phyloP scores from a whole-genome alignment of 2,797 vertebrate species.

The Smutsia temminckii region DNA sequence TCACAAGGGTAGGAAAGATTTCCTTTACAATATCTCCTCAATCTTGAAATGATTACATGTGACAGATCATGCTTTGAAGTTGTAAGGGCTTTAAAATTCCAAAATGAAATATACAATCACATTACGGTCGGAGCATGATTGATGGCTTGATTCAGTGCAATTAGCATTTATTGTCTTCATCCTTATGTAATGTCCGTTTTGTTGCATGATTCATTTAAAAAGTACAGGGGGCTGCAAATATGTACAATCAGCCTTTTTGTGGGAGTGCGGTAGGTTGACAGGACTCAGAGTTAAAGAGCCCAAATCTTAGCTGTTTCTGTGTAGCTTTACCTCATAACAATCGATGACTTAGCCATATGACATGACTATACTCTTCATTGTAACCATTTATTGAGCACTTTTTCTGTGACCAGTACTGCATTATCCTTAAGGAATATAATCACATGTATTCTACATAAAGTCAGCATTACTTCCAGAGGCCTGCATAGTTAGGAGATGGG shows the following conservation, averaged over 20 bases:
- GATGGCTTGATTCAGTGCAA: conserved; percentile 25
- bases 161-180: conserved; percentile 56
- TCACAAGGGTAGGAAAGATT: neutral
- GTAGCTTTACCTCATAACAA: neutral
- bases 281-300: neutral
- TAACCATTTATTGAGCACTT: neutral
- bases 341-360: neutral
- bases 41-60: neutral
- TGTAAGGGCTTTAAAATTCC: conserved; percentile 51
- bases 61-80: neutral
- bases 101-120: conserved; percentile 37
- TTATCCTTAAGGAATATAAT: neutral
- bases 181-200: neutral
- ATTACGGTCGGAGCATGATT: conserved; percentile 14
- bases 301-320: neutral
- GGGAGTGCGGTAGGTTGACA: neutral
- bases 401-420: neutral
- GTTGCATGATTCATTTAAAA: conserved; percentile 17
- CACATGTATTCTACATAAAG: neutral
- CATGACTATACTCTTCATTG: neutral
- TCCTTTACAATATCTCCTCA: neutral
- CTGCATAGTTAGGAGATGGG: neutral
- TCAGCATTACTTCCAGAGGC: neutral
- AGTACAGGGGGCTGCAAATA: neutral
- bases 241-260: neutral